These are phyloP conservation scores for Channa striata DNA, from an alignment of 2,797 vertebrate species.

Conservation along the genomic window DNA sequence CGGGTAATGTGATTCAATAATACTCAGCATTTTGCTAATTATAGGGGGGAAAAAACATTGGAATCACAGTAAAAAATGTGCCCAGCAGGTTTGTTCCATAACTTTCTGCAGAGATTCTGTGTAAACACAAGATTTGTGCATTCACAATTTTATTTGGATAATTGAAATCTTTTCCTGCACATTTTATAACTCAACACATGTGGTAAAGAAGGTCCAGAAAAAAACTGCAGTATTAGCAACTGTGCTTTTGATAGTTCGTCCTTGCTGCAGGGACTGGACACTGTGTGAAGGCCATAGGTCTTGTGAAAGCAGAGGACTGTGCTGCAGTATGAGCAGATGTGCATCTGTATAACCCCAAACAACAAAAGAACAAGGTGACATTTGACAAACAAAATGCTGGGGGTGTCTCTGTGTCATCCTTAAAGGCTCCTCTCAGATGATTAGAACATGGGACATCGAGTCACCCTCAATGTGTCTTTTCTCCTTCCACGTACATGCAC, in stretches of 20 bases:
- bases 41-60: background rate
- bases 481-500: conserved; percentile 34
- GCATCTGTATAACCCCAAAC: conserved; percentile 33
- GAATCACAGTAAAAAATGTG: background rate
- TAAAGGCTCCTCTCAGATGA: conserved; percentile 51
- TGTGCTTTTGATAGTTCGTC: conserved; percentile 16
- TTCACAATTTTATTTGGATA: conserved; percentile 10
- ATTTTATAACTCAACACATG: background rate
- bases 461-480: conserved; percentile 33
- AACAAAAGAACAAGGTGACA: conserved; percentile 54
- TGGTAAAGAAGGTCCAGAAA: conserved; percentile 1
- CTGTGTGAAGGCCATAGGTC: conserved; percentile 23
- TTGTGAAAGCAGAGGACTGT: conserved; percentile 23
- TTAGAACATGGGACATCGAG: conserved; percentile 51
- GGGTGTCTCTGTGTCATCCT: conserved; percentile 51
- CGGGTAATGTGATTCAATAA: too few species aligned
- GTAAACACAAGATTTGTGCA: background rate
- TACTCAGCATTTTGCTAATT: too few species aligned
- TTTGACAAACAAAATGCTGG: conserved; percentile 44
- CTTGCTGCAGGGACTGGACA: conserved; percentile 18
- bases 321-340: conserved; percentile 14
- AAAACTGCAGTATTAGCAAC: background rate
- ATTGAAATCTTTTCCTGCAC: background rate
- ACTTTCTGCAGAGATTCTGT: background rate
- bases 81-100: background rate